These are phyloP conservation scores for Teleiodes luculella DNA, from an alignment of 2,888 invertebrate genomes.

Conservation along the genomic window DNA sequence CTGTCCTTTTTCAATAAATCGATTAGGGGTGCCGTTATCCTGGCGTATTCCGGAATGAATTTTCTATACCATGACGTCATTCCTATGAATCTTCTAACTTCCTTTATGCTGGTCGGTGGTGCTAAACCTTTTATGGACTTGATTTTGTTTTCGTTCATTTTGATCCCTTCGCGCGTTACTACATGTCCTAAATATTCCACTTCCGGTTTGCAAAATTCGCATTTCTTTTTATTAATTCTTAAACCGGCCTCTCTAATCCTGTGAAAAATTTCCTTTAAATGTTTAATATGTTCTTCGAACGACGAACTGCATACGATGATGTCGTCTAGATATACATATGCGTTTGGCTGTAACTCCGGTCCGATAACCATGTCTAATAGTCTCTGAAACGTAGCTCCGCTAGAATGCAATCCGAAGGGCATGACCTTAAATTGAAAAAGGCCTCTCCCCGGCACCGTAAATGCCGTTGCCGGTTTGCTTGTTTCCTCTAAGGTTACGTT, in stretches of 20 bases:
- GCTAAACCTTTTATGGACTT: background rate
- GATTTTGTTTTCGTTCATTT: background rate
- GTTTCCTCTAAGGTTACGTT: no score
- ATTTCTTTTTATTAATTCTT: background rate
- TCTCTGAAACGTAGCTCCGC: slow-evolving; percentile 25
- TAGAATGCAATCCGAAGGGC: slow-evolving; percentile 15
- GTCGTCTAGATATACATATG: slow-evolving; percentile 29
- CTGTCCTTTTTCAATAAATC: background rate
- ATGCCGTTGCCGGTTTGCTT: no score
- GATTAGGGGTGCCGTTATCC: background rate
- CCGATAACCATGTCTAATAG: slow-evolving; percentile 28
- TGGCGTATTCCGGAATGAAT: background rate
- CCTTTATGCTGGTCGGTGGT: background rate
- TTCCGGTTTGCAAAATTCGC: background rate
- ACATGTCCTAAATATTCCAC: background rate
- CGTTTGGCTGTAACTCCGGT: slow-evolving; percentile 26
- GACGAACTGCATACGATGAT: slow-evolving; percentile 17
- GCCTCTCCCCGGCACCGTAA: slow-evolving; percentile 20
- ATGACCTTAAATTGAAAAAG: slow-evolving; percentile 30
- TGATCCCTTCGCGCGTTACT: background rate
- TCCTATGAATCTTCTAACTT: background rate
- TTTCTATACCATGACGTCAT: background rate
- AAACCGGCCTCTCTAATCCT: background rate
- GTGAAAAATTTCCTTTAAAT: background rate
- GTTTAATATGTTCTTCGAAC: background rate